Evolutionary conservation across 2,113 vertebrate species (phyloP).

Genomic region (Puffinus mauretanicus): DNA sequence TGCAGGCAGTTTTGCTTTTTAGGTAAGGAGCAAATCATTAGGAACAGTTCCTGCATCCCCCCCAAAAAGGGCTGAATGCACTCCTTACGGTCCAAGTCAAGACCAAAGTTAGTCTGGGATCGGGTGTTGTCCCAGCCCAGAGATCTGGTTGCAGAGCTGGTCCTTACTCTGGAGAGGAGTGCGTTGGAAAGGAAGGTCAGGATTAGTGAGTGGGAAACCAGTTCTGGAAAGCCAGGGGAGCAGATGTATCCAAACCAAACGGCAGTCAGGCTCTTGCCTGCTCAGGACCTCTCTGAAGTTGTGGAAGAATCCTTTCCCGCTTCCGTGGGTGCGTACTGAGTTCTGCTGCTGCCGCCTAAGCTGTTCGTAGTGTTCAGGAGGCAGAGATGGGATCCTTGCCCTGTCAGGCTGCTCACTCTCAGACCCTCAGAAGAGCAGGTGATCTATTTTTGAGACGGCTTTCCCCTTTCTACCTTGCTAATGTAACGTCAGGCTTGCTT

Average conservation of each 20-base stretch:
- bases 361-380: background rate
- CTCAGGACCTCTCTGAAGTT: background rate
- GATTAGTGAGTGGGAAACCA: background rate
- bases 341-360: no score
- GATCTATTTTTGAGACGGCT: rapidly evolving
- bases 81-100: background rate
- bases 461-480: background rate
- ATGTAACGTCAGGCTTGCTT: background rate
- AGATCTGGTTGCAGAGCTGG: background rate
- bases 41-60: background rate
- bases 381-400: background rate
- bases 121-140: rapidly evolving
- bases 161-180: rapidly evolving
- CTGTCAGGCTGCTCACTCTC: background rate
- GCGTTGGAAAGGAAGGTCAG: background rate
- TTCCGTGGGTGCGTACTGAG: rapidly evolving
- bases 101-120: background rate
- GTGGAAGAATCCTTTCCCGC: background rate
- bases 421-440: background rate
- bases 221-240: background rate
- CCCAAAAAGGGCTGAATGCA: no score
- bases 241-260: background rate
- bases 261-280: background rate
- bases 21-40: background rate
- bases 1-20: background rate